Evolutionary conservation across 2,797 vertebrate species (phyloP).

Genomic region (Thripadectes ignobilis): DNA sequence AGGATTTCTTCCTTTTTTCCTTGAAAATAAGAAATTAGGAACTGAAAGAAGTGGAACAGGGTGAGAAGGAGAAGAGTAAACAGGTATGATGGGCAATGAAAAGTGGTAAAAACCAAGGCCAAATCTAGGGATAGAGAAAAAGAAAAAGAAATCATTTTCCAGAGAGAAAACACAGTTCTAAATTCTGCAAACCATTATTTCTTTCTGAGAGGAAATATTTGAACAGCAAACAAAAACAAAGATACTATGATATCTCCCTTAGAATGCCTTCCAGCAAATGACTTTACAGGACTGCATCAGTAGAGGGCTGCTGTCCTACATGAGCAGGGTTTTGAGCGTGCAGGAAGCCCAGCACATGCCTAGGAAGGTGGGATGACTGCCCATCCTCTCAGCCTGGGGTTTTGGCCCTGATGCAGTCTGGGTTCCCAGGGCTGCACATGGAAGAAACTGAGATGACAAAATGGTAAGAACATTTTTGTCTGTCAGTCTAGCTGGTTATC

Average conservation of each 20-base stretch:
- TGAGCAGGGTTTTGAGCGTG: neutral
- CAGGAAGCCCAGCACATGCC: neutral
- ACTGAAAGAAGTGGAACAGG: neutral
- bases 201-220: neutral
- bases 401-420: neutral
- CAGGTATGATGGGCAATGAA: neutral
- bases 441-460: neutral
- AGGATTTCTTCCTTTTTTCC: neutral
- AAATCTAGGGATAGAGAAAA: neutral
- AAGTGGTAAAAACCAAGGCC: neutral
- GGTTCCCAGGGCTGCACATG: neutral
- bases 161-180: neutral
- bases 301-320: accelerated
- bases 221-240: neutral
- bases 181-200: neutral
- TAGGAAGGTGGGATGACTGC: neutral
- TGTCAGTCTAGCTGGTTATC: neutral
- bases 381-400: neutral
- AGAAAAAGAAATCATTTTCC: neutral
- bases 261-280: neutral
- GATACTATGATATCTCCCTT: too few species aligned
- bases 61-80: neutral
- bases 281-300: neutral
- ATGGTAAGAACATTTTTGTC: neutral
- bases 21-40: neutral